Conservation (phyloP, 2,888 invertebrate genomes). For the Lochmaea crataegi region DNA sequence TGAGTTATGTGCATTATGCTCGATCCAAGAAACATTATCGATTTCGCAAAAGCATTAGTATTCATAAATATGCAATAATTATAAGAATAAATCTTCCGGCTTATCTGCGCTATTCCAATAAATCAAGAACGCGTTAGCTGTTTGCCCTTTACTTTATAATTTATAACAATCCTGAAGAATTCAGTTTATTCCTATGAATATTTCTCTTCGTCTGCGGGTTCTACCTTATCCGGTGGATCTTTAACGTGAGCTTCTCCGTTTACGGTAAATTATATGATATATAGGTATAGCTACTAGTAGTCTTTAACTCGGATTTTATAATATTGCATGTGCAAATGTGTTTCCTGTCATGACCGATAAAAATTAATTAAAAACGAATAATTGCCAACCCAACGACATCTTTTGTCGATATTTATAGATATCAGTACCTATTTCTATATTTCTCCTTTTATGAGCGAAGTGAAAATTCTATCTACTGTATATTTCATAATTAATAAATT, state of each 20-base stretch:
- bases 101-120: constrained; percentile 53
- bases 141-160: constrained; percentile 56
- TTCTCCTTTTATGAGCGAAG: background rate
- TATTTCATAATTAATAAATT: constrained; percentile 57
- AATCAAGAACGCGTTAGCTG: constrained; percentile 52
- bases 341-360: constrained; percentile 31
- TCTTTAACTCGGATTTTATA: constrained; percentile 46
- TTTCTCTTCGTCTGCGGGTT: constrained; percentile 45
- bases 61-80: constrained; percentile 46
- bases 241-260: constrained; percentile 13
- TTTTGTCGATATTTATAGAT: background rate
- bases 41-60: constrained; percentile 33
- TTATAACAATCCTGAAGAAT: constrained; percentile 59
- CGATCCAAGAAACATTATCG: constrained; percentile 23
- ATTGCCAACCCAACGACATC: constrained; percentile 22
- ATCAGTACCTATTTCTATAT: background rate
- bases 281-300: constrained; percentile 38
- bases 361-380: constrained; percentile 41
- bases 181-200: constrained; percentile 57
- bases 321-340: constrained; percentile 47
- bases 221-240: constrained; percentile 47
- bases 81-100: constrained; percentile 44
- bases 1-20: background rate
- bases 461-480: constrained; percentile 48
- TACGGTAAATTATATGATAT: constrained; percentile 52